Base-by-base conservation (phyloP, 1,140 invertebrate genomes). In the Bombus breviceps region DNA sequence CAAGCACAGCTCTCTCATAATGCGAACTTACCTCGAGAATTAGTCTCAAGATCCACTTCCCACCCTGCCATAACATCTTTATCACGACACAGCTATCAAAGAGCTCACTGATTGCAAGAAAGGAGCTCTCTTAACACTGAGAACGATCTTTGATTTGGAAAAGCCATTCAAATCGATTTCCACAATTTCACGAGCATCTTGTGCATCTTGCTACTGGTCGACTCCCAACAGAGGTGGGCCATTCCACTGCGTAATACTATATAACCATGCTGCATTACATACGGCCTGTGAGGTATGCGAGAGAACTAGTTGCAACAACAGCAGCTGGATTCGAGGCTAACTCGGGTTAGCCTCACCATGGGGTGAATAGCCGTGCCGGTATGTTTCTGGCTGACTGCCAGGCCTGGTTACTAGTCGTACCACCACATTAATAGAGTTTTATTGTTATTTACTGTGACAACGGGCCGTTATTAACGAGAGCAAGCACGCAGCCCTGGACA, bases 381-480 rank as follows among this genome's bases (percentile, higher is more conserved):
- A 93, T 94, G 92, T 92, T 91, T 82, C 91, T 95, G 94, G 94
- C 94, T 85, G 83, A 78, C 85, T 85, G 93, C 94, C 94, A 95
- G 90, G 72, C 90, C 87, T 90, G 91, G 92, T 94, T 94, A 93
- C 93, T 93, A 93, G 92, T 88, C 86, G 89, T 91, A 91, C 93
- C 92, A 93, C 92, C 92, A 91, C 94, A 94, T 94, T 95, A 94
- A 95, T 95, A 91, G 93, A 95, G 93, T 95, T 95, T 95, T 95
- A 95, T 95, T 95, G 93, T 95, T 95, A 95, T 95, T 95, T 95
- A 95, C 92, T 92, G 91, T 92, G 93, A 94, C 92, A 87, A 86
- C 86, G 83, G 78, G 5, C 57, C 25, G 86, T 88, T 88, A 88
- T 88, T 88, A 88, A 89, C 87, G 85, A 69, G 73, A 8, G 18